These are phyloP conservation scores for Pterois miles DNA, from an alignment of 2,797 vertebrate species.

Conservation along the genomic window DNA sequence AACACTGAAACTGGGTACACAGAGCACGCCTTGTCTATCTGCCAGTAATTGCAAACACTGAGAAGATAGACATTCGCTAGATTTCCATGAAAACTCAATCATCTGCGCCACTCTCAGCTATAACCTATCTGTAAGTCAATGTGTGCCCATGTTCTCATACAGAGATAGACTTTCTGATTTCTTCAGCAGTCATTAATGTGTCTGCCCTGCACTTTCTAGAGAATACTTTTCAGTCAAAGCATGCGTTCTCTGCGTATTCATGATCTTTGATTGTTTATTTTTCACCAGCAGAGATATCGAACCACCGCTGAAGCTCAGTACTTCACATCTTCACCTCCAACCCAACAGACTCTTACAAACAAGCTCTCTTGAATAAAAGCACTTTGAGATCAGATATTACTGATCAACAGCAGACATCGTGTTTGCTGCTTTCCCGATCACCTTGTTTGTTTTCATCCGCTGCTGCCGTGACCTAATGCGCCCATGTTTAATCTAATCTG, in stretches of 20 bases:
- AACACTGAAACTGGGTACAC: background rate
- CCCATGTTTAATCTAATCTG: background rate
- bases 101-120: background rate
- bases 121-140: too few species aligned
- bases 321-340: constrained; percentile 8
- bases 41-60: background rate
- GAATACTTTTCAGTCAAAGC: constrained; percentile 13
- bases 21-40: background rate
- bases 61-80: background rate
- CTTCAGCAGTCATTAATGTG: background rate
- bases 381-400: background rate
- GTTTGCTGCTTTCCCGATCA: background rate
- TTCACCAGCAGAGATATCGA: constrained; percentile 14
- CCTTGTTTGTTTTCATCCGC: constrained; percentile 8
- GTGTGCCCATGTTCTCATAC: too few species aligned
- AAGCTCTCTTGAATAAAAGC: constrained; percentile 1
- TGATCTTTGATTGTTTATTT: constrained; percentile 20
- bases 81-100: background rate
- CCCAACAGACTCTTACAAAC: background rate
- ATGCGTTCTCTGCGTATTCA: constrained; percentile 4
- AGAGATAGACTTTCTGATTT: too few species aligned
- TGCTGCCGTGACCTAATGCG: background rate
- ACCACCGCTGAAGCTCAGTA: background rate
- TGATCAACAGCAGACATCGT: background rate
- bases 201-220: background rate